Percentiles rank a stretch among this genome's conserved stretches.
Evolutionary conservation across 2,113 vertebrate species (phyloP).

Genomic region (Regulus satrapa): DNA sequence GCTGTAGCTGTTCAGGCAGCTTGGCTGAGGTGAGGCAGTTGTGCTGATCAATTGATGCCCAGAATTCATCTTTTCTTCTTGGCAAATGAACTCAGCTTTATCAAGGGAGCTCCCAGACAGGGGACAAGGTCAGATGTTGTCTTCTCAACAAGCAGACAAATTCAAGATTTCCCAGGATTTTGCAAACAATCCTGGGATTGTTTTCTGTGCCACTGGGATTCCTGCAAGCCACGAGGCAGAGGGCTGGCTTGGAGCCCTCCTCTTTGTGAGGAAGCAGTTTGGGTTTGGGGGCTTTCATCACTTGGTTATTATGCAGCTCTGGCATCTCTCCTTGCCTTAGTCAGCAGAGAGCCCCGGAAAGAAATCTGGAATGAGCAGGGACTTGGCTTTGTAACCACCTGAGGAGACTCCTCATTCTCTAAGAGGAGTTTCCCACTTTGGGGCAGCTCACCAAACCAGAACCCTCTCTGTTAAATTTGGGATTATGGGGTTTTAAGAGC

Average conservation of each 20-base stretch:
- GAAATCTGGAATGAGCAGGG: fast-evolving
- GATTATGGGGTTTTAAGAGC: background rate
- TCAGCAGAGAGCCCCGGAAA: background rate
- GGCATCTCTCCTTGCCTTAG: background rate
- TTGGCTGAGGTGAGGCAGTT: background rate
- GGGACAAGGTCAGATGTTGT: background rate
- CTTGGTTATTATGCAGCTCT: fast-evolving
- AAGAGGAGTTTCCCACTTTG: background rate
- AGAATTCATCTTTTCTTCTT: background rate
- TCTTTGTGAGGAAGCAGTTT: background rate
- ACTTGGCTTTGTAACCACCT: background rate
- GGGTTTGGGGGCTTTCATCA: background rate
- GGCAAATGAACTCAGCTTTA: background rate
- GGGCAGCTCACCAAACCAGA: background rate
- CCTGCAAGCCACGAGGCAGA: background rate
- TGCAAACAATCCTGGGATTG: too few species aligned
- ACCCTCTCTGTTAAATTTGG: too few species aligned
- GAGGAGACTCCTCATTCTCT: background rate
- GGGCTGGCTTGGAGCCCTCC: background rate
- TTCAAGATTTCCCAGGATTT: background rate
- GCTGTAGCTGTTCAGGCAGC: background rate
- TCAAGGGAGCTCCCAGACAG: background rate
- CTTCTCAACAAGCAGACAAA: background rate
- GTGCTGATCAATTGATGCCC: background rate
- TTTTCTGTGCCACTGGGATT: background rate